phyloP scores from a whole-genome alignment of 2,888 invertebrate species.

The Spisula subtruncata region DNA sequence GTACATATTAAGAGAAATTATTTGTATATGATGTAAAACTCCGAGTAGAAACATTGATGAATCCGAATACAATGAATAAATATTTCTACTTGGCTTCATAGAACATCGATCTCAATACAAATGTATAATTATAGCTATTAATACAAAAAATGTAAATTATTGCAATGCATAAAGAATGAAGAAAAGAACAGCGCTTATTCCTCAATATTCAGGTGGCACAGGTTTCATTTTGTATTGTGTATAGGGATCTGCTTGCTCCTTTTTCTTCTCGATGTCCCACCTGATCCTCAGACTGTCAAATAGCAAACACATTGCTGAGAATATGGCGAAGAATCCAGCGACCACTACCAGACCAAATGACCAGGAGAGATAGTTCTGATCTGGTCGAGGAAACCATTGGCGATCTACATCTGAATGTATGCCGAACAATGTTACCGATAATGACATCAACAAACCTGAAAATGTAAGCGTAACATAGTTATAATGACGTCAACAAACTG shows the following conservation, averaged over 20 bases:
- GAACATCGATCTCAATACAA: too few species aligned
- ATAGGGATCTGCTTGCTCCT: conserved; percentile 10
- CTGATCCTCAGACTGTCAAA: conserved; percentile 72
- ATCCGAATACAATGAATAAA: too few species aligned
- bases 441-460: conserved; percentile 93
- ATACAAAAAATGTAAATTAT: too few species aligned
- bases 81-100: too few species aligned
- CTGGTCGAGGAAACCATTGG: conserved; percentile 96
- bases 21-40: too few species aligned
- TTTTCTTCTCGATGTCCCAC: conserved; percentile 42
- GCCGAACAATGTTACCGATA: conserved; percentile 92
- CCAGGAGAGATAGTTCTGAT: conserved; percentile 98
- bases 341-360: conserved; percentile 95
- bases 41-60: too few species aligned
- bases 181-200: not conserved
- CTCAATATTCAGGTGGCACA: conserved; percentile 24
- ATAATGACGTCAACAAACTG: too few species aligned
- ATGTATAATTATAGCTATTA: too few species aligned
- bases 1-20: too few species aligned
- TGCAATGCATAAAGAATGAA: too few species aligned
- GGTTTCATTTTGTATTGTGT: conserved; percentile 41
- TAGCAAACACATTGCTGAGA: conserved; percentile 81
- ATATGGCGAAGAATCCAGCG: conserved; percentile 88
- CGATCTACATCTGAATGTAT: conserved; percentile 91
- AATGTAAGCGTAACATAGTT: too few species aligned